phyloP scores from a whole-genome alignment of 2,888 invertebrate genomes.

The Caenorhabditis sp. region DNA sequence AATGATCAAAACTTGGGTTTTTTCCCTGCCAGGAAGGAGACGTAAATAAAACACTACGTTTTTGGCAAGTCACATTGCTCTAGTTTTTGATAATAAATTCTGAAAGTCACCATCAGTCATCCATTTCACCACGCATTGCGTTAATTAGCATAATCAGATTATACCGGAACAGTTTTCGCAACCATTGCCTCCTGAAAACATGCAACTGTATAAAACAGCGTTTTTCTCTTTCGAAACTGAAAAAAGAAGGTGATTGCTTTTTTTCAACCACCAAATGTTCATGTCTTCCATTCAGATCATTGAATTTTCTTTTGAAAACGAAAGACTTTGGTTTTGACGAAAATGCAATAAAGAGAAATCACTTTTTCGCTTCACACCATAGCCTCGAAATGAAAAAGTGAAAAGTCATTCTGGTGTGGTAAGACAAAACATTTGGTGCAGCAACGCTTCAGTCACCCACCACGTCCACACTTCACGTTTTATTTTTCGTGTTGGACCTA shows the following conservation, averaged over 20 bases:
- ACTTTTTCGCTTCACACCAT: neutral
- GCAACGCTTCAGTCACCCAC: slow-evolving; percentile 26
- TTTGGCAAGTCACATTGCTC: too few species aligned
- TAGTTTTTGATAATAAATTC: neutral
- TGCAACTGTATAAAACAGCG: slow-evolving; percentile 10
- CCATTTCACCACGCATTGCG: slow-evolving; percentile 12
- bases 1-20: neutral
- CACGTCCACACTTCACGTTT: slow-evolving; percentile 40
- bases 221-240: too few species aligned
- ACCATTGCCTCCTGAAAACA: slow-evolving; percentile 12
- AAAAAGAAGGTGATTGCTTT: too few species aligned
- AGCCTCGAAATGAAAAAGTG: slow-evolving; percentile 11
- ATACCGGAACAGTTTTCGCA: slow-evolving; percentile 32
- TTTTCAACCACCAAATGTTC: too few species aligned
- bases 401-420: neutral
- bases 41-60: too few species aligned
- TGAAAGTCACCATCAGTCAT: slow-evolving; percentile 6
- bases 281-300: neutral
- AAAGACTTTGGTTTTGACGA: too few species aligned
- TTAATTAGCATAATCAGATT: slow-evolving; percentile 48
- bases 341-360: slow-evolving; percentile 17
- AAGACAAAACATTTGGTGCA: slow-evolving; percentile 14
- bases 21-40: too few species aligned
- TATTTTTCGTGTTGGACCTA: slow-evolving; percentile 39
- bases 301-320: neutral